Percentiles rank a stretch among this genome's conserved stretches.
Conservation (phyloP, 2,113 vertebrate species). For the Aythya baeri region DNA sequence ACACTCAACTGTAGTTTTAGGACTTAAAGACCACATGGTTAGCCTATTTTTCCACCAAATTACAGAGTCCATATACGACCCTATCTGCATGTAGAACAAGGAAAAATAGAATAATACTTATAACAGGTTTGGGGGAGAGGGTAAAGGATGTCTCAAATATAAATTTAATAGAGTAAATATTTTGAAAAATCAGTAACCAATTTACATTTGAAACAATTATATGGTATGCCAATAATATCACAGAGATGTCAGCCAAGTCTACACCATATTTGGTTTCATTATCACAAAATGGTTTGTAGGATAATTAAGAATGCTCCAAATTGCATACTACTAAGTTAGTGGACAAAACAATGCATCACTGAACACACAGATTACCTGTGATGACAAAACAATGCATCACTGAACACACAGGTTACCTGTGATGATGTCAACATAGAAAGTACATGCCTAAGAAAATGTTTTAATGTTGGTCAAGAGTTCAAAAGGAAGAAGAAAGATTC, state of each 20-base stretch:
- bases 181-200: slow-evolving; percentile 43
- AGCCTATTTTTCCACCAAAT: slow-evolving; percentile 22
- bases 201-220: slow-evolving; percentile 53
- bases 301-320: slow-evolving; percentile 60
- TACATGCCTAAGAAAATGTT: neutral
- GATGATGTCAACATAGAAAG: slow-evolving; percentile 28
- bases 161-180: slow-evolving; percentile 42
- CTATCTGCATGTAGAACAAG: neutral
- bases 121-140: neutral
- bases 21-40: slow-evolving; percentile 31
- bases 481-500: neutral
- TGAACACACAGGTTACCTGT: slow-evolving; percentile 14
- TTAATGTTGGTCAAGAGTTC: neutral
- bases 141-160: neutral
- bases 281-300: slow-evolving; percentile 39
- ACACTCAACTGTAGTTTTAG: slow-evolving; percentile 16
- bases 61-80: neutral
- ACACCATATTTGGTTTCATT: slow-evolving; percentile 49
- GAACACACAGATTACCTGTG: slow-evolving; percentile 18
- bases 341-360: slow-evolving; percentile 35
- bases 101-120: neutral
- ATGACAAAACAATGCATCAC: slow-evolving; percentile 42
- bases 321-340: slow-evolving; percentile 33
- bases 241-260: slow-evolving; percentile 36
- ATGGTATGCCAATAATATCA: slow-evolving; percentile 29